Evolutionary conservation across 2,888 invertebrate species (phyloP).

Genomic region (Tachina grossa): DNA sequence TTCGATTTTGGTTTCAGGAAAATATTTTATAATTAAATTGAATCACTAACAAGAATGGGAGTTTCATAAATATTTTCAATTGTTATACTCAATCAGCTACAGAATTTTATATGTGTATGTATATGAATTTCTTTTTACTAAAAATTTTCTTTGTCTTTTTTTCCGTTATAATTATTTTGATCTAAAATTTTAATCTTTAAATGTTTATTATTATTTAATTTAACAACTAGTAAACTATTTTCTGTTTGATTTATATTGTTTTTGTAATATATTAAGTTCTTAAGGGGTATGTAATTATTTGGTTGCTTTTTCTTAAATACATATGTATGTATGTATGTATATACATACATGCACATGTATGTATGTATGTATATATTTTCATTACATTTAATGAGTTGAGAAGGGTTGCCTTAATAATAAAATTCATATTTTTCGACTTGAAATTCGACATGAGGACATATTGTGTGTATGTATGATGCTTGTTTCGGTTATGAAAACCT

Average conservation of each 20-base stretch:
- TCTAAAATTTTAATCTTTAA: slow-evolving; percentile 72
- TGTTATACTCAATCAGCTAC: slow-evolving; percentile 68
- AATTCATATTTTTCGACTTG: slow-evolving; percentile 40
- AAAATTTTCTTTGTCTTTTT: slow-evolving; percentile 36
- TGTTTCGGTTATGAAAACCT: slow-evolving; percentile 50
- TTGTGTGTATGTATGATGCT: slow-evolving; percentile 18
- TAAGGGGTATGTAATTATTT: slow-evolving; percentile 63
- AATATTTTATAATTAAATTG: slow-evolving; percentile 60
- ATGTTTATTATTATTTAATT: slow-evolving; percentile 56
- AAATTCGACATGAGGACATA: slow-evolving; percentile 68
- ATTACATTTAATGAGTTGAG: slow-evolving; percentile 40
- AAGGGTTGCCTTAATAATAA: slow-evolving; percentile 58
- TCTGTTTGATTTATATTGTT: slow-evolving; percentile 26
- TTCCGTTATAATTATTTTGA: slow-evolving; percentile 68
- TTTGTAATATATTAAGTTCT: slow-evolving; percentile 52
- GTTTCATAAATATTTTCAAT: slow-evolving; percentile 64
- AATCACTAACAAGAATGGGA: slow-evolving; percentile 70
- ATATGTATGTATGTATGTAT: no score
- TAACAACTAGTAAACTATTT: slow-evolving; percentile 62
- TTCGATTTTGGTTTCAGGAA: slow-evolving; percentile 14
- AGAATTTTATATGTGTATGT: slow-evolving; percentile 74
- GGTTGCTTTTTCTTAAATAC: slow-evolving; percentile 46
- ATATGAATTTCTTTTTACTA: slow-evolving; percentile 50
- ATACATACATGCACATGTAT: no score
- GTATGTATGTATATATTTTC: not conserved